A percentile compares a stretch with the other conserved stretches of the same genome.
phyloP scores from a whole-genome alignment of 2,113 vertebrate genomes.

The Percopsis transmontana region DNA sequence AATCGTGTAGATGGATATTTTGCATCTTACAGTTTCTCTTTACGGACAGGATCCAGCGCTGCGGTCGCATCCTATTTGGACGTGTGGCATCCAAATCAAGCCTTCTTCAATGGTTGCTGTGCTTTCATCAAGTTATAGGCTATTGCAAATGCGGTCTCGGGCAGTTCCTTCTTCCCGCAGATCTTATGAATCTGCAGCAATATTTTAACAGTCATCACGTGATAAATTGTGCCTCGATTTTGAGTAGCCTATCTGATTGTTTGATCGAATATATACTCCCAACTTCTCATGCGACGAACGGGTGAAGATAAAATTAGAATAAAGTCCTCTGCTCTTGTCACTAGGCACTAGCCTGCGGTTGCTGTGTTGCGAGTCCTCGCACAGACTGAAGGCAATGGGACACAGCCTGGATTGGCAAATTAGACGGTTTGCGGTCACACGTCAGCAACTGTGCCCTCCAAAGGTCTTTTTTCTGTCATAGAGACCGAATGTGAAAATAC shows the following conservation, averaged over 20 bases:
- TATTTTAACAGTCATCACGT: constrained; percentile 1
- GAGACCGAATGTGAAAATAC: background rate
- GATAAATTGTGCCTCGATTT: background rate
- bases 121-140: too few relatives aligned
- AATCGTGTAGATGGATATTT: constrained; percentile 21
- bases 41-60: constrained; percentile 3
- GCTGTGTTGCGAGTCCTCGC: constrained; percentile 41
- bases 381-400: constrained; percentile 16
- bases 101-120: background rate
- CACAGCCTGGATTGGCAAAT: constrained; percentile 50
- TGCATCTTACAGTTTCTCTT: constrained; percentile 53
- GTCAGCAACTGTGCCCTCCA: constrained; percentile 53
- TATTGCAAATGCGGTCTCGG: background rate
- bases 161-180: constrained; percentile 5
- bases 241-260: constrained; percentile 2
- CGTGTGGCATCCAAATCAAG: constrained; percentile 11
- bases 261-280: background rate
- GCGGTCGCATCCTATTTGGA: constrained; percentile 30
- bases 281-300: background rate
- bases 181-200: background rate
- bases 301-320: background rate
- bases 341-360: constrained; percentile 28
- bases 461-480: background rate
- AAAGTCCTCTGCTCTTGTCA: constrained; percentile 24
- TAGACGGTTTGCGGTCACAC: constrained; percentile 46